phyloP scores from a whole-genome alignment of 2,797 vertebrate species.

The Myiotriccus ornatus region DNA sequence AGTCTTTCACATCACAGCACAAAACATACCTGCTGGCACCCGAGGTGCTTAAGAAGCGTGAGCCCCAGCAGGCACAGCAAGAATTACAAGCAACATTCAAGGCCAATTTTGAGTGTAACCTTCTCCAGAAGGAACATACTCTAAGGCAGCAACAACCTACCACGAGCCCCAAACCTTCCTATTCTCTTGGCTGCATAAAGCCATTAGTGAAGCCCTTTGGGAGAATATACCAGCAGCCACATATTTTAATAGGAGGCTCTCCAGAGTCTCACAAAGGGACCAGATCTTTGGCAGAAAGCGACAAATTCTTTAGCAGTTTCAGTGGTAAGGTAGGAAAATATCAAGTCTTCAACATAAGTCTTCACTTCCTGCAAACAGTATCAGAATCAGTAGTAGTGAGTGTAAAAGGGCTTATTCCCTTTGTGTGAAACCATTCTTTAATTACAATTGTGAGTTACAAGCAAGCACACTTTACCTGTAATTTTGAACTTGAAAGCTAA shows the following conservation, averaged over 20 bases:
- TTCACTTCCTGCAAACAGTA: not conserved
- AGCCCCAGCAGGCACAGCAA: not conserved
- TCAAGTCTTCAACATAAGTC: rapidly evolving
- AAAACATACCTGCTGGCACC: not conserved
- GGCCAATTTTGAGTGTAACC: not conserved
- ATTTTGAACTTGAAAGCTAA: not conserved
- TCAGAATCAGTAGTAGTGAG: not conserved
- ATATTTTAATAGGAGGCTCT: not conserved
- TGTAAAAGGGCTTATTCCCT: not conserved
- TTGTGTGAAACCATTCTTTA: not conserved
- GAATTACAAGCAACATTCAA: not conserved
- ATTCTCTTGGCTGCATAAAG: not conserved
- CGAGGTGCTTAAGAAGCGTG: not conserved
- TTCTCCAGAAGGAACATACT: not conserved
- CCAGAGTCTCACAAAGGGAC: not conserved
- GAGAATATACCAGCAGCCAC: not conserved
- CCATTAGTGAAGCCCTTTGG: not conserved
- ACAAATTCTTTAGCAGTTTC: not conserved
- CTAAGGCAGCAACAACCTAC: not conserved
- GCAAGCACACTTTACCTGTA: not conserved
- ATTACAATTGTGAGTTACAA: not conserved
- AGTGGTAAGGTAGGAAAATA: not conserved
- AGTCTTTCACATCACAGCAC: not conserved
- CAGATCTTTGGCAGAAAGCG: not conserved
- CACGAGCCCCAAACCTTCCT: not conserved